A percentile compares a stretch with the other conserved stretches of the same genome.
phyloP scores from a whole-genome alignment of 2,113 vertebrate species.

The Oryzias javanicus region DNA sequence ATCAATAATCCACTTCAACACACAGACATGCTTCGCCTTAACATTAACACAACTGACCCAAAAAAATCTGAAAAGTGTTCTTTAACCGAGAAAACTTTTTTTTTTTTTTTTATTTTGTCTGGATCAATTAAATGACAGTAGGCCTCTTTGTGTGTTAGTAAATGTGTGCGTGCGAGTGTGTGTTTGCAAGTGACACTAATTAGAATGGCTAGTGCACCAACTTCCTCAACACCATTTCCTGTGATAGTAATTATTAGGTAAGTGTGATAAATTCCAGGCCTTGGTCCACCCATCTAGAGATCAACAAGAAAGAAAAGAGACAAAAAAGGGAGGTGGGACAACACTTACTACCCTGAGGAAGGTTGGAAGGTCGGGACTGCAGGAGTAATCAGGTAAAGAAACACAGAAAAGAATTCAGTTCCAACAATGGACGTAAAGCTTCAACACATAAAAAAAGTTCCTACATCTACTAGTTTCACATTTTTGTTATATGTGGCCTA shows the following conservation, averaged over 20 bases:
- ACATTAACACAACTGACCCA: slow-evolving; percentile 60
- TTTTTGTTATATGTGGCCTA: neutral
- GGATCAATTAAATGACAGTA: slow-evolving; percentile 53
- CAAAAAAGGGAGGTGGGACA: slow-evolving; percentile 13
- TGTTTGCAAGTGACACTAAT: slow-evolving; percentile 73
- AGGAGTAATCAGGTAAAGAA: slow-evolving; percentile 27
- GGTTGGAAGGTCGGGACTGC: slow-evolving; percentile 17
- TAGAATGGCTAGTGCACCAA: slow-evolving; percentile 60
- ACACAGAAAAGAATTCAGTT: slow-evolving; percentile 26
- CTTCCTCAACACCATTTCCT: slow-evolving; percentile 74
- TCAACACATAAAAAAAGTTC: slow-evolving; percentile 17
- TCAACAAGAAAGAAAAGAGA: slow-evolving; percentile 39
- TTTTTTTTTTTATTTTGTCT: slow-evolving; percentile 29
- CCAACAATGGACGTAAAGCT: neutral
- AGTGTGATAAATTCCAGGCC: slow-evolving; percentile 77
- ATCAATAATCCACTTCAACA: slow-evolving; percentile 53
- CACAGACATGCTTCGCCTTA: slow-evolving; percentile 38
- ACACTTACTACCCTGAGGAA: slow-evolving; percentile 21
- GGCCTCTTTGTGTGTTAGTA: slow-evolving; percentile 45
- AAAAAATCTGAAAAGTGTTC: slow-evolving; percentile 32
- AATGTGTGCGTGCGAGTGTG: slow-evolving; percentile 26
- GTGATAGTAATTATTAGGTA: slow-evolving; percentile 78
- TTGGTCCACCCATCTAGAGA: slow-evolving; percentile 47
- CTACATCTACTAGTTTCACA: slow-evolving; percentile 10
- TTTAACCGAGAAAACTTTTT: slow-evolving; percentile 48